A percentile compares a stretch with the other conserved stretches of the same genome.
These are phyloP conservation scores for Chrysocyon brachyurus DNA, from an alignment of 2,797 vertebrate species.

Conservation along the genomic window DNA sequence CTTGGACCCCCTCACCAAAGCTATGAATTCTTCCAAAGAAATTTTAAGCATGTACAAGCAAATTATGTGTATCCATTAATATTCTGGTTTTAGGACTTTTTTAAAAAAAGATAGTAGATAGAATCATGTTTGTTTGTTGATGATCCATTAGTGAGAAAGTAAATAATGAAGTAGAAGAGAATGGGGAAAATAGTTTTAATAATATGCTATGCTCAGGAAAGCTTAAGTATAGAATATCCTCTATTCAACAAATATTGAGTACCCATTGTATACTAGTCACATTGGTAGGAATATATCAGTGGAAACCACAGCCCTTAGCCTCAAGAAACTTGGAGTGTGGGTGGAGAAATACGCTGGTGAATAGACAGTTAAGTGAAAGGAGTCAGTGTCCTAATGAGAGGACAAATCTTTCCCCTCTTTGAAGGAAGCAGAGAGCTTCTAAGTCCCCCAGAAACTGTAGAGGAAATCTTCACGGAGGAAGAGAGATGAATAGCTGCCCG, in stretches of 20 bases:
- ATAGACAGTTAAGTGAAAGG: not conserved
- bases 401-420: not conserved
- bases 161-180: not conserved
- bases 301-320: not conserved
- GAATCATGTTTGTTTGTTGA: not conserved
- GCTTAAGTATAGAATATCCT: not conserved
- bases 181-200: slow-evolving; percentile 2
- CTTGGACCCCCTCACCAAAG: not conserved
- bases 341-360: not conserved
- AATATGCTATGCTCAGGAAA: not conserved
- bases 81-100: not conserved
- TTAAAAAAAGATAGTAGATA: not conserved
- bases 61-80: not conserved
- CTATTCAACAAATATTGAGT: not conserved
- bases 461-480: not conserved
- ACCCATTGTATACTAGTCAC: not conserved
- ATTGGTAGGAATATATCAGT: not conserved
- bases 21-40: not conserved
- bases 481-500: not conserved
- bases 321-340: not conserved
- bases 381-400: not conserved
- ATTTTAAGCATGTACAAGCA: not conserved
- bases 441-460: not conserved
- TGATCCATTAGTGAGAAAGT: not conserved
- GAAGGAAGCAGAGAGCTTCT: not conserved